Base-by-base conservation (phyloP, 1,140 invertebrate species). In the Drosophila tani region DNA sequence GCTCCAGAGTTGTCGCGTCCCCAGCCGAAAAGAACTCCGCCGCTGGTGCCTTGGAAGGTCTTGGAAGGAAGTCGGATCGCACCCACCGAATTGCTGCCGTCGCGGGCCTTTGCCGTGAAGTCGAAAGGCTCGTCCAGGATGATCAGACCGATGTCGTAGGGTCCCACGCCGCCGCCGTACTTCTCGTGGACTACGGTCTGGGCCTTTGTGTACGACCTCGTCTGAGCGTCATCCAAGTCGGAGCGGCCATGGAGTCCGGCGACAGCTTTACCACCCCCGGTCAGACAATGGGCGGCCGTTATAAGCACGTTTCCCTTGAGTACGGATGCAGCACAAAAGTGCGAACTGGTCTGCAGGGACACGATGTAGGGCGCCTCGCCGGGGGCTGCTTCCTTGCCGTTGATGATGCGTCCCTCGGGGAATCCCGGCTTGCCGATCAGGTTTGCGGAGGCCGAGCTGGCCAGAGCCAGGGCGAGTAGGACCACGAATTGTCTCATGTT, bases 111-210 rank as follows among this genome's bases (percentile, higher is more conserved):
- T 1, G 49, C 74, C 57, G 92, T 94, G 11, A 95, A 93, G 8
- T 82, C 82, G 21, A 96, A 79, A 1, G 94, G 93, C 3, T 82
- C 91, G 0, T 91, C 90, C 32, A 96, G 79, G 57, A 14, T 93
- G 21, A 96, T 82, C 2, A 96, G 63, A 19, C 94, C 95, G 27
- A 96, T 94, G 79, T 97, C 96, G 62, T 95, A 92, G 53, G 93
- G 93, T 9, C 93, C 93, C 17, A 94, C 94, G 21, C 93, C 93
- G 40, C 94, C 93, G 24, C 55, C 27, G 68, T 94, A 95, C 0
- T 88, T 68, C 12, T 94, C 91, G 73, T 96, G 95, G 0, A 94
- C 53, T 11, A 93, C 79, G 45, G 67, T 75, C 1, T 79, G 50
- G 0, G n/a, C 21, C 17, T 47, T 83, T 68, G 19, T 59, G 14